Evolutionary conservation across 2,797 vertebrate genomes (phyloP), one percentile per base, ranked within the genome.

Genomic region (Cheirogaleus major): DNA sequence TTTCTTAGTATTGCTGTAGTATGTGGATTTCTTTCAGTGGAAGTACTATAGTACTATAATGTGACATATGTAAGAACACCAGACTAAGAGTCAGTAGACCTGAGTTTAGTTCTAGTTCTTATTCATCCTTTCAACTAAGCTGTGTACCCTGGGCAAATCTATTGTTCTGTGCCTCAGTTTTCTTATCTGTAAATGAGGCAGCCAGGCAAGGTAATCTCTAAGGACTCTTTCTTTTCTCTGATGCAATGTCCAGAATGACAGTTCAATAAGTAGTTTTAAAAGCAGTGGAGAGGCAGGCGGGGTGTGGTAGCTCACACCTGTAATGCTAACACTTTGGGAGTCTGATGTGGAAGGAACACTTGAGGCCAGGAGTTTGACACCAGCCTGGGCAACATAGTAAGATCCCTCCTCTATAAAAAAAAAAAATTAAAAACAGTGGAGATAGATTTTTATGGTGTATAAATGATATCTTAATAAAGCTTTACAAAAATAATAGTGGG

Each of bases 381-480:
- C 61, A 63, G 61, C 61, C 30, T 63, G 14, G 32, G 14, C 30
- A 63, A 63, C 13, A 63, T 13, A 20, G 18, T 63, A 30, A 32
- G 61, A 63, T 63, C 30, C 61, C 23, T 6, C 41, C 12, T 41
- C 69, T 27, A 15, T 22, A 30, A 57, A 38, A 38, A 80, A 38
- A 79, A 57, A 22, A 63, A 45, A 32, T 41, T 41, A 73, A 91
- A 95, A 91, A 9, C 30, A 73, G 23, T 76, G 12, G 35, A 63
- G 75, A 41, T 75, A 65, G 18, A 69, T 83, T 50, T 45, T 82
- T 86, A 65, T 75, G 8, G 30, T 27, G 11, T 76, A 6, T 69
- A 89, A 94, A 41, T 83, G 73, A 1, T 59, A 84, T 93, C 38
- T 90, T 48, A 93, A 38, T 91, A 90, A 87, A 86, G 13, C 38